Percentiles rank a stretch among this genome's conserved stretches.
Conservation (phyloP, 2,888 invertebrate genomes). For the Unio delphinus region DNA sequence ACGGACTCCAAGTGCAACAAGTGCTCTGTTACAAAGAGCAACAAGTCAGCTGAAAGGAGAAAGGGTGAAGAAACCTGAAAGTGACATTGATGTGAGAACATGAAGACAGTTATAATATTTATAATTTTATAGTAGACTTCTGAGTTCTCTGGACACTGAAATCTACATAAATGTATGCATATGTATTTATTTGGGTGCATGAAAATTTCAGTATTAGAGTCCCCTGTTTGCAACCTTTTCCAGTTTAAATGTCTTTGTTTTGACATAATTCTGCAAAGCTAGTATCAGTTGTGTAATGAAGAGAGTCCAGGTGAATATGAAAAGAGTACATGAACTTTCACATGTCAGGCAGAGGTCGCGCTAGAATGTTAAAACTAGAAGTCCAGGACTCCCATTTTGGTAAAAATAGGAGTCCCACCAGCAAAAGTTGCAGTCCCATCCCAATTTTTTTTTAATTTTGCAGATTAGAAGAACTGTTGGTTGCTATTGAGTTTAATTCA, state of each 20-base stretch:
- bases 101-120: not conserved
- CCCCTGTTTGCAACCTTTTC: not conserved
- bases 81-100: slow-evolving; percentile 45
- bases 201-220: not conserved
- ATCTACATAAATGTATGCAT: not conserved
- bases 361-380: no score
- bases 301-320: no score
- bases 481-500: no score
- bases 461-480: no score
- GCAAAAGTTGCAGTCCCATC: no score
- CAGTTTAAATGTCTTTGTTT: not conserved
- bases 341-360: no score
- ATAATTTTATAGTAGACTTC: not conserved
- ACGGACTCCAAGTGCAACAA: slow-evolving; percentile 33
- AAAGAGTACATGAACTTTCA: no score
- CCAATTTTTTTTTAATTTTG: no score
- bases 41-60: slow-evolving; percentile 60
- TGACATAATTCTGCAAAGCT: not conserved
- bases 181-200: no score
- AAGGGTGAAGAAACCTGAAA: slow-evolving; percentile 48
- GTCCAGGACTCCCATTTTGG: no score
- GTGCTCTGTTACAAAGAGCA: slow-evolving; percentile 55
- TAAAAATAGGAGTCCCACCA: no score
- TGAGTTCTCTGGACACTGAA: not conserved
- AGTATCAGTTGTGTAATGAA: no score